Percentiles rank a stretch among this genome's conserved stretches.
These are phyloP conservation scores for Xenops minutus DNA, from an alignment of 2,797 vertebrate species.

Conservation along the genomic window DNA sequence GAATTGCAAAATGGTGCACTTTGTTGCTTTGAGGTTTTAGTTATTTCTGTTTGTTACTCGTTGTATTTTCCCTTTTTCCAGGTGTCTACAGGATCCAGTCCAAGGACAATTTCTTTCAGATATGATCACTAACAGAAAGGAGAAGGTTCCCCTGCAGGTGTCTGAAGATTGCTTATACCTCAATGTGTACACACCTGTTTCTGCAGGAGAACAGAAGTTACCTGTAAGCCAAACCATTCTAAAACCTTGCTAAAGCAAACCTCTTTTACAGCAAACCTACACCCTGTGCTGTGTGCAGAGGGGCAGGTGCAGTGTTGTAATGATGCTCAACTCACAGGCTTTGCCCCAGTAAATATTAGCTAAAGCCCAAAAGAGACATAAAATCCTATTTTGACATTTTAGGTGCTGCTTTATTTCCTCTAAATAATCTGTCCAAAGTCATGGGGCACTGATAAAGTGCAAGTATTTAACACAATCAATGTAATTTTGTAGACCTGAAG, in stretches of 20 bases:
- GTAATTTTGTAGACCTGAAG: neutral
- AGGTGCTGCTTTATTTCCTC: neutral
- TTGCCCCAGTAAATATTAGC: neutral
- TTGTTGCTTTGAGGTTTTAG: neutral
- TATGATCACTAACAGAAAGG: neutral
- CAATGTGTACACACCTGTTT: constrained; percentile 77
- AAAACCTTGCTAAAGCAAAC: neutral
- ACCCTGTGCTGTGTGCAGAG: neutral
- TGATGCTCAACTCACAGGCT: neutral
- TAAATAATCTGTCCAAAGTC: neutral
- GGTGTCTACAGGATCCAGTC: constrained; percentile 32
- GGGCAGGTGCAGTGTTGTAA: neutral
- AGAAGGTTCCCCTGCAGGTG: neutral
- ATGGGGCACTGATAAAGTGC: neutral
- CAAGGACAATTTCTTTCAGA: neutral
- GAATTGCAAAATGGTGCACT: neutral
- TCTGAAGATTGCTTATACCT: constrained; percentile 86
- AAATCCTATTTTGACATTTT: neutral
- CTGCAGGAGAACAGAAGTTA: constrained; percentile 51
- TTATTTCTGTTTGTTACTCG: neutral
- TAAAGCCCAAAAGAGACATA: neutral
- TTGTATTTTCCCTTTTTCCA: neutral
- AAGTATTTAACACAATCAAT: neutral
- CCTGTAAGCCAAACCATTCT: constrained; percentile 66
- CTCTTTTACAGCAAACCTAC: neutral